A percentile compares a stretch with the other conserved stretches of the same genome.
Evolutionary conservation across 2,888 invertebrate genomes (phyloP).

Genomic region (Lasioglossum oenotherae): DNA sequence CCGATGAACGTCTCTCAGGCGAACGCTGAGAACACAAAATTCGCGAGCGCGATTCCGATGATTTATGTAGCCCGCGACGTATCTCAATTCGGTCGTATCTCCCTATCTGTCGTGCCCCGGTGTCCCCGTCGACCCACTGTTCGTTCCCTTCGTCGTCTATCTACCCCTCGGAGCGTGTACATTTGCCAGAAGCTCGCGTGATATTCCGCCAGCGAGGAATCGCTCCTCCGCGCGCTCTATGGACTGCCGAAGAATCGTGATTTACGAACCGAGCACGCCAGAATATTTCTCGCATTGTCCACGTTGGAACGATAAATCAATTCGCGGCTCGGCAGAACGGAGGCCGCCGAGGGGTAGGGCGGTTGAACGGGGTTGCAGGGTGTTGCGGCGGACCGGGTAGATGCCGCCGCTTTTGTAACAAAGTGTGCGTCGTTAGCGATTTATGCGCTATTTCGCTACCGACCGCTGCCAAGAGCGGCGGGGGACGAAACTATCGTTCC

Average conservation of each 20-base stretch:
- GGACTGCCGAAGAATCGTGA: conserved; percentile 77
- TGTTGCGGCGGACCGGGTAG: conserved; percentile 25
- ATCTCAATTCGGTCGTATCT: conserved; percentile 52
- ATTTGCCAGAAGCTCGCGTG: conserved; percentile 68
- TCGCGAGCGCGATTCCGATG: conserved; percentile 42
- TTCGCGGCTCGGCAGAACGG: conserved; percentile 58
- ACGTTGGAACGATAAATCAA: conserved; percentile 81
- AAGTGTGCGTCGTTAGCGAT: conserved; percentile 79
- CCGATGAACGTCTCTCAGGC: conserved; percentile 15
- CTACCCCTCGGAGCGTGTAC: conserved; percentile 46
- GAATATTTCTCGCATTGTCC: conserved; percentile 83
- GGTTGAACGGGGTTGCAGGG: conserved; percentile 28
- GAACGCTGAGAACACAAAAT: conserved; percentile 51
- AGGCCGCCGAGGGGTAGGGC: conserved; percentile 26
- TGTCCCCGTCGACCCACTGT: conserved; percentile 9
- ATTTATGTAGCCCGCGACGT: conserved; percentile 46
- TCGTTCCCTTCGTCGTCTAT: conserved; percentile 22
- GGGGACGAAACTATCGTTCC: conserved; percentile 46
- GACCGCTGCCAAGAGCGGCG: conserved; percentile 61
- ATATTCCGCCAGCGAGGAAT: conserved; percentile 68
- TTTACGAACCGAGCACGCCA: conserved; percentile 79
- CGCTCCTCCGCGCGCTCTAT: conserved; percentile 59
- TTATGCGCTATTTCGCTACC: conserved; percentile 76
- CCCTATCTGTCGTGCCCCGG: not conserved
- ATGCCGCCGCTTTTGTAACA: conserved; percentile 72